Percentiles rank a stretch among this genome's conserved stretches.
Conservation (phyloP, 1,140 invertebrate species). For the Octopus bimaculoides region DNA sequence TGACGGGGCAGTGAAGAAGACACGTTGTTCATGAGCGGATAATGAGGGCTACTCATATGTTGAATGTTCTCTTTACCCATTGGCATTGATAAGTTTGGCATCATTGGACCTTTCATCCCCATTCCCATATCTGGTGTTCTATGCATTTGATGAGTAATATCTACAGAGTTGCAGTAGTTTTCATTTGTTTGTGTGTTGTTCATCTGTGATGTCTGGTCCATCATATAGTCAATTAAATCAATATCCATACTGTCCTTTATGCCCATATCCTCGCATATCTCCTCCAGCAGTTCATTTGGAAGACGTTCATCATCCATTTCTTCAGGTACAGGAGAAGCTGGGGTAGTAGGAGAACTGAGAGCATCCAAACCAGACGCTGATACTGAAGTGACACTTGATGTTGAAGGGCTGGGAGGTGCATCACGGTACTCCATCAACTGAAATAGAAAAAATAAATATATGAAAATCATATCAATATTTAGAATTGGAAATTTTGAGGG, state of each 20-base stretch:
- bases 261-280: slow-evolving; percentile 56
- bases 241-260: slow-evolving; percentile 57
- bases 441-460: slow-evolving; percentile 14
- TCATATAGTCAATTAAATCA: slow-evolving; percentile 54
- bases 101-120: not conserved
- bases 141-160: not conserved
- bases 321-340: slow-evolving; percentile 22
- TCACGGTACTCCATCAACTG: slow-evolving; percentile 54
- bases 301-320: slow-evolving; percentile 51
- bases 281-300: slow-evolving; percentile 54
- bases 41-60: not conserved
- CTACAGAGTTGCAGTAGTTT: not conserved
- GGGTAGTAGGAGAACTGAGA: slow-evolving; percentile 36
- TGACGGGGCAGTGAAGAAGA: not conserved
- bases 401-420: slow-evolving; percentile 44
- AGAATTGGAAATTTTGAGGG: no score
- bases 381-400: slow-evolving; percentile 37
- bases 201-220: slow-evolving; percentile 31
- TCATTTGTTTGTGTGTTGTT: not conserved
- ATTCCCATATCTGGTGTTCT: not conserved
- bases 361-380: slow-evolving; percentile 32
- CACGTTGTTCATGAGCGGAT: not conserved
- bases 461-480: not conserved
- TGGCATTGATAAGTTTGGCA: not conserved
- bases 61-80: not conserved